A percentile compares a stretch with the other conserved stretches of the same genome.
Conservation (phyloP, 2,797 vertebrate genomes). For the Kryptolebias ocellatus region DNA sequence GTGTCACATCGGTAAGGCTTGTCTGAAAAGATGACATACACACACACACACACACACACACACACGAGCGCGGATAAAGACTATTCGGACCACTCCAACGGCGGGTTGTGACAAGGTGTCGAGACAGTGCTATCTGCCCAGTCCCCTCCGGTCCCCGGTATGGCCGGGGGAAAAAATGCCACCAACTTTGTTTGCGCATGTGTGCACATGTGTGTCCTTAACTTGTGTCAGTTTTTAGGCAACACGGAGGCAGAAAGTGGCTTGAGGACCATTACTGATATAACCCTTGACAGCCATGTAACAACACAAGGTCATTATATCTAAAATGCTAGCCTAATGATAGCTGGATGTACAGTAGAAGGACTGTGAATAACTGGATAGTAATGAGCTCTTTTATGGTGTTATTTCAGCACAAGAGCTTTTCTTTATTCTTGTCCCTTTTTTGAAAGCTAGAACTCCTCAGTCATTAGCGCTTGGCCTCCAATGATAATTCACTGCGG, state of each 20-base stretch:
- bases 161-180: slow-evolving; percentile 43
- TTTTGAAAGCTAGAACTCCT: slow-evolving; percentile 34
- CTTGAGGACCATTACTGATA: slow-evolving; percentile 83
- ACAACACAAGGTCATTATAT: slow-evolving; percentile 81
- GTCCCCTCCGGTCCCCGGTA: slow-evolving; percentile 58
- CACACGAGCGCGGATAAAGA: not conserved
- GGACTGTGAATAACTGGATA: slow-evolving; percentile 26
- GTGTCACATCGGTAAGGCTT: slow-evolving; percentile 68
- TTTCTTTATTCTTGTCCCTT: not conserved
- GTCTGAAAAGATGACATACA: slow-evolving; percentile 27
- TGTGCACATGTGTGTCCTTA: slow-evolving; percentile 37
- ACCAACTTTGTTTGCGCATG: slow-evolving; percentile 18
- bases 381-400: slow-evolving; percentile 69
- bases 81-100: slow-evolving; percentile 34
- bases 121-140: slow-evolving; percentile 49
- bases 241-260: slow-evolving; percentile 49
- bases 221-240: slow-evolving; percentile 53
- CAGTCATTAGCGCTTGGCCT: slow-evolving; percentile 56
- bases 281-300: slow-evolving; percentile 77
- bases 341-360: slow-evolving; percentile 63
- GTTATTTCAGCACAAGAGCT: slow-evolving; percentile 40
- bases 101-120: slow-evolving; percentile 66
- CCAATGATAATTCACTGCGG: slow-evolving; percentile 52
- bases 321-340: slow-evolving; percentile 69
- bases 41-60: slow-evolving; percentile 1